Percentiles rank a stretch among this genome's conserved stretches.
These are phyloP conservation scores for Motacilla alba DNA, from an alignment of 2,113 vertebrate genomes.

Conservation along the genomic window DNA sequence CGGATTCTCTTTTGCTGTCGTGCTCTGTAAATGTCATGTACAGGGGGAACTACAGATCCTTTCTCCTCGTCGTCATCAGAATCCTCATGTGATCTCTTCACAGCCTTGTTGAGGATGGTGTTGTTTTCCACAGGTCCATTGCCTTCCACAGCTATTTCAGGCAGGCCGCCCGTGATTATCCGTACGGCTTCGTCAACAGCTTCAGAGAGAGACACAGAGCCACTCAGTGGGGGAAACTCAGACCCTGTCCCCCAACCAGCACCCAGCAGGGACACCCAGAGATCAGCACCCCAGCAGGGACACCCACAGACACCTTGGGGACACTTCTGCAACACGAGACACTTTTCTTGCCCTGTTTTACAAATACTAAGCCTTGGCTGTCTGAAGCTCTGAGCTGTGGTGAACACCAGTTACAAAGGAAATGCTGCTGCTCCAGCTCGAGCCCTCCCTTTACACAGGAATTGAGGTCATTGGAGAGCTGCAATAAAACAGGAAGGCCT, in stretches of 20 bases:
- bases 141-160: constrained; percentile 86
- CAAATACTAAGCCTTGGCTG: rapidly evolving
- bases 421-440: background rate
- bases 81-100: constrained; percentile 96
- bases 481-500: background rate
- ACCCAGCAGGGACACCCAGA: background rate
- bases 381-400: background rate
- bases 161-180: constrained; percentile 88
- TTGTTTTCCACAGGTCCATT: constrained; percentile 93
- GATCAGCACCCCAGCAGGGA: background rate
- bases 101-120: constrained; percentile 81
- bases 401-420: background rate
- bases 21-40: constrained; percentile 97
- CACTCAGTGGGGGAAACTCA: background rate
- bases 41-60: constrained; percentile 90
- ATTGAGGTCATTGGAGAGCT: background rate
- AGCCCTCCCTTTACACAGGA: background rate
- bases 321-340: background rate
- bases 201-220: constrained; percentile 21
- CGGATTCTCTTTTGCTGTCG: constrained; percentile 98
- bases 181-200: constrained; percentile 94
- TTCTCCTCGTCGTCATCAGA: constrained; percentile 98
- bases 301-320: background rate
- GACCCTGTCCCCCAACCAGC: background rate
- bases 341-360: background rate